Conservation (phyloP, 2,113 vertebrate genomes). For the Carassius carassius region DNA sequence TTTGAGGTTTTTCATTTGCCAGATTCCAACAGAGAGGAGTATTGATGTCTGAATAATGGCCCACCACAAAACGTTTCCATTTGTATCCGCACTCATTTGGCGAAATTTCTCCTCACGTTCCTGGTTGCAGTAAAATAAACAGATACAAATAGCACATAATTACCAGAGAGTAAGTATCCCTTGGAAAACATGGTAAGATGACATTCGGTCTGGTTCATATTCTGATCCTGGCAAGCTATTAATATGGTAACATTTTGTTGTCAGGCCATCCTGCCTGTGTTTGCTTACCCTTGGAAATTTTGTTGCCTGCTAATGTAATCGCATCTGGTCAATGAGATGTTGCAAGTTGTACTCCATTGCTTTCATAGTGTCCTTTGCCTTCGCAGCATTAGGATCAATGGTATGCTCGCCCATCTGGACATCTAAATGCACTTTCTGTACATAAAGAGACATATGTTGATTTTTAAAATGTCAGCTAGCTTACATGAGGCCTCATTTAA, state of each 20-base stretch:
- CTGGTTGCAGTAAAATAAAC: conserved; percentile 65
- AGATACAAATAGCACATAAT: background rate
- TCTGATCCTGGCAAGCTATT: background rate
- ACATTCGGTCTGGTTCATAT: background rate
- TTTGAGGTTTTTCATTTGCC: conserved; percentile 90
- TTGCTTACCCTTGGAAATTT: conserved; percentile 84
- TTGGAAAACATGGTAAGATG: background rate
- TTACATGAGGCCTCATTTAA: background rate
- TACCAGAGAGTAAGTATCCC: background rate
- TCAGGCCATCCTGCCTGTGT: background rate
- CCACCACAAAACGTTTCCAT: conserved; percentile 88
- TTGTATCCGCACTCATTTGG: conserved; percentile 84
- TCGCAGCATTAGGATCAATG: conserved; percentile 69
- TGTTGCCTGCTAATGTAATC: conserved; percentile 85
- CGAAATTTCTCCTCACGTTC: conserved; percentile 89
- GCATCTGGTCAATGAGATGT: conserved; percentile 82
- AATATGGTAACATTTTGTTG: background rate
- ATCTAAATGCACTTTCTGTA: conserved; percentile 85
- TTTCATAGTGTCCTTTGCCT: conserved; percentile 84
- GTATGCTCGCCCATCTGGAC: conserved; percentile 85
- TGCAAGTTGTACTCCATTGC: conserved; percentile 75
- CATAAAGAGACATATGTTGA: too few relatives aligned
- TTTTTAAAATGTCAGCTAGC: too few relatives aligned
- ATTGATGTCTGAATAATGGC: conserved; percentile 82
- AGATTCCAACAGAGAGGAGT: conserved; percentile 84